Evolutionary conservation across 2,888 invertebrate species (phyloP).

Genomic region (Drosophila tripunctata): DNA sequence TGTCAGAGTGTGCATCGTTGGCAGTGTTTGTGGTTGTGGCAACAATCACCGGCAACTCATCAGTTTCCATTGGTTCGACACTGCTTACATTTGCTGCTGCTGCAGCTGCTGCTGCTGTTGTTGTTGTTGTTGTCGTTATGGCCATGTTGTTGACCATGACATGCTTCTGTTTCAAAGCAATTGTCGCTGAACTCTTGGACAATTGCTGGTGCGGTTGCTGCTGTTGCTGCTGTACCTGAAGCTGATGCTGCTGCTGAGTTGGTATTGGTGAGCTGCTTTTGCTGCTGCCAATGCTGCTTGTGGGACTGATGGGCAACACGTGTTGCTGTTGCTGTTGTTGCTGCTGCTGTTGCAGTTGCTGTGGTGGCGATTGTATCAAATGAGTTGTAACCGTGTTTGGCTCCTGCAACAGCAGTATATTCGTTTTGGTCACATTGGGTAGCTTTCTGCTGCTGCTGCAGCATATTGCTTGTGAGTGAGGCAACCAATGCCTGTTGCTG

Average conservation of each 20-base stretch:
- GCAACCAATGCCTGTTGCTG: slow-evolving; percentile 72
- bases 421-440: slow-evolving; percentile 61
- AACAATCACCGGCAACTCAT: slow-evolving; percentile 43
- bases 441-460: slow-evolving; percentile 63
- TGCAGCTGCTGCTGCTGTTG: slow-evolving; percentile 24
- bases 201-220: slow-evolving; percentile 55
- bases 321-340: slow-evolving; percentile 67
- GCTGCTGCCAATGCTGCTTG: slow-evolving; percentile 78
- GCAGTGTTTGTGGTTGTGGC: no score
- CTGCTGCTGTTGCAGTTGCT: slow-evolving; percentile 60
- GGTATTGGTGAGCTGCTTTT: slow-evolving; percentile 77
- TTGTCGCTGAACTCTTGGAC: slow-evolving; percentile 27
- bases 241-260: slow-evolving; percentile 72
- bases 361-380: slow-evolving; percentile 59
- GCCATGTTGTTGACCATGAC: slow-evolving; percentile 59
- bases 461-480: slow-evolving; percentile 61
- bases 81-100: slow-evolving; percentile 20
- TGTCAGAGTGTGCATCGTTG: slow-evolving; percentile 55
- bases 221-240: slow-evolving; percentile 53
- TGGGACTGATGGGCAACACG: slow-evolving; percentile 84
- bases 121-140: slow-evolving; percentile 35
- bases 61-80: slow-evolving; percentile 68
- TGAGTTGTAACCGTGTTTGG: slow-evolving; percentile 51
- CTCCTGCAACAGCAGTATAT: slow-evolving; percentile 64
- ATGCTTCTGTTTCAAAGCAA: slow-evolving; percentile 50